A percentile compares a stretch with the other conserved stretches of the same genome.
phyloP scores from a whole-genome alignment of 2,888 invertebrate species.

The Troides aeacus region DNA sequence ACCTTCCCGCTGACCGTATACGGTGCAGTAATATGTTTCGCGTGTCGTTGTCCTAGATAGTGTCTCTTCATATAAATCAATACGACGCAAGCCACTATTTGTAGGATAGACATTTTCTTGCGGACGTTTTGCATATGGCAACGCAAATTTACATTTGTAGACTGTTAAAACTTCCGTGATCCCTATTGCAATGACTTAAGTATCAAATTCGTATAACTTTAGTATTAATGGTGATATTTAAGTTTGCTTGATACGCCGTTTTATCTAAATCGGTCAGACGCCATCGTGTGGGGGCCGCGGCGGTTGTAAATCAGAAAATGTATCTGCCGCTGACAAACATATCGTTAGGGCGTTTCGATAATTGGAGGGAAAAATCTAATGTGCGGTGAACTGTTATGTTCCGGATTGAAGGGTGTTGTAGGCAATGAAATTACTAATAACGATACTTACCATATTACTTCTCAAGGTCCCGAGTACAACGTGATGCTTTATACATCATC shows the following conservation, averaged over 20 bases:
- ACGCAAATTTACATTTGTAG: conserved; percentile 33
- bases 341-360: conserved; percentile 44
- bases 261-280: conserved; percentile 67
- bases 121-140: conserved; percentile 55
- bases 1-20: conserved; percentile 29
- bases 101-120: conserved; percentile 58
- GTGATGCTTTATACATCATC: too few species aligned
- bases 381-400: conserved; percentile 26
- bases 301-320: conserved; percentile 58
- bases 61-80: conserved; percentile 57
- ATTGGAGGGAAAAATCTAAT: conserved; percentile 37
- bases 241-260: conserved; percentile 45
- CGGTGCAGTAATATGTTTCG: conserved; percentile 37
- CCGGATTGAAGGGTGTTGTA: too few species aligned
- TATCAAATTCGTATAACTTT: conserved; percentile 23
- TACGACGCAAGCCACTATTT: conserved; percentile 52
- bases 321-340: conserved; percentile 50
- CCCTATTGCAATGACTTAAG: conserved; percentile 27
- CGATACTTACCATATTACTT: too few species aligned
- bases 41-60: conserved; percentile 52
- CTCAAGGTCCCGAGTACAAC: too few species aligned
- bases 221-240: conserved; percentile 30
- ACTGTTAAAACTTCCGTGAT: neutral
- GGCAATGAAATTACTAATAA: too few species aligned
- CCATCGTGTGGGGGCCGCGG: conserved; percentile 64